Conservation (phyloP, 2,797 vertebrate genomes). For the Xerus rutilus region DNA sequence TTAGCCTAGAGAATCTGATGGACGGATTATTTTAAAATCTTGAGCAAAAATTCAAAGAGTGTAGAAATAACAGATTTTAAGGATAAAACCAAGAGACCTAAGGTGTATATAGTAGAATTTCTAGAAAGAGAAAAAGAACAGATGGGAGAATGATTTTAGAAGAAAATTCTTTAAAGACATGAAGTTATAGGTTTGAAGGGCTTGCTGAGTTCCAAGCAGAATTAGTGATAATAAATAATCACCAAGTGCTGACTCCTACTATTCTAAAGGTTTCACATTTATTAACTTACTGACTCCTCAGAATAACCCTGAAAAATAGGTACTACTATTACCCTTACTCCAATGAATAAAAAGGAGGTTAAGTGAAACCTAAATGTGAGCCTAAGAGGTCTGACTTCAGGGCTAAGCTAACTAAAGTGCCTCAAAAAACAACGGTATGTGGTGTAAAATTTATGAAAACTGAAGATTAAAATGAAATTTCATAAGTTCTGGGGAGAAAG, state of each 20-base stretch:
- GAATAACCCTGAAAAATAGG: neutral
- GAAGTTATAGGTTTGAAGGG: neutral
- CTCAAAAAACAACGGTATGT: neutral
- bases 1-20: neutral
- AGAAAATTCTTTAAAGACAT: neutral
- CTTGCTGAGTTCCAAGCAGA: neutral
- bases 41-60: constrained; percentile 25
- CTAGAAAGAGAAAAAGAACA: neutral
- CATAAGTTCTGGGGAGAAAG: neutral
- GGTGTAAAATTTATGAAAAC: neutral
- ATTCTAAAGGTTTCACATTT: neutral
- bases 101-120: neutral
- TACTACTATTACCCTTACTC: neutral
- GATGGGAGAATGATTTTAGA: constrained; percentile 14
- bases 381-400: neutral
- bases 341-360: neutral
- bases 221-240: neutral
- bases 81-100: neutral
- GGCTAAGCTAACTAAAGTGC: neutral
- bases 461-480: constrained; percentile 22
- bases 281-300: neutral
- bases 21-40: constrained; percentile 28
- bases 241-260: neutral
- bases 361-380: neutral
- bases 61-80: constrained; percentile 38